These are phyloP conservation scores for Python bivittatus DNA, from an alignment of 2,113 vertebrate species.

Conservation along the genomic window DNA sequence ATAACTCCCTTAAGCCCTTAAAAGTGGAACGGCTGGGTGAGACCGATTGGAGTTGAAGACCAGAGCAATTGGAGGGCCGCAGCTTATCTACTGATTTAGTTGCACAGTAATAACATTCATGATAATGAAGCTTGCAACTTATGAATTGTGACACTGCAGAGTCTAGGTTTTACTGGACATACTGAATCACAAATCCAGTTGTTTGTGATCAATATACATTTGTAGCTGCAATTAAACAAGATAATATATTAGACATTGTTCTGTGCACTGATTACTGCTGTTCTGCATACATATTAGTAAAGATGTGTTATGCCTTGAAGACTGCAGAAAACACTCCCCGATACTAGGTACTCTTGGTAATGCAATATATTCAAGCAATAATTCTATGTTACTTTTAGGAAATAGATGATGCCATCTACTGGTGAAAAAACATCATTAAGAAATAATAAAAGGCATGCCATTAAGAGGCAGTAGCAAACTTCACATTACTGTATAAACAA, in stretches of 20 bases:
- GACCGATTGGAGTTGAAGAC: background rate
- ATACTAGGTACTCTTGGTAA: background rate
- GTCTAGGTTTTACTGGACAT: background rate
- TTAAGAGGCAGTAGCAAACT: background rate
- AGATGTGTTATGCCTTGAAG: background rate
- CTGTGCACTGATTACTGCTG: background rate
- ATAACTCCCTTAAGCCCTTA: background rate
- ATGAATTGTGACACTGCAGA: background rate
- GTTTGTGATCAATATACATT: background rate
- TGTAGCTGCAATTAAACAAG: background rate
- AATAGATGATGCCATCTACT: slow-evolving; percentile 56
- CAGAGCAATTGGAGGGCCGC: background rate
- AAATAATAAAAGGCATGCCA: background rate
- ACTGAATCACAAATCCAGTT: background rate
- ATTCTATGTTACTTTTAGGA: background rate
- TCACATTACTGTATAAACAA: background rate
- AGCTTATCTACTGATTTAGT: background rate
- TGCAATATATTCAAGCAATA: background rate
- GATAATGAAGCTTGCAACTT: background rate
- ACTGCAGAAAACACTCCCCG: background rate
- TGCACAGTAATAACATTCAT: background rate
- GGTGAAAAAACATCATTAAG: slow-evolving; percentile 9
- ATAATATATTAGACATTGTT: background rate
- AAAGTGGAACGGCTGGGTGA: background rate
- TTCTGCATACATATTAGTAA: background rate